Conservation (phyloP, 1,140 invertebrate genomes). For the Polypedilum pembai region DNA sequence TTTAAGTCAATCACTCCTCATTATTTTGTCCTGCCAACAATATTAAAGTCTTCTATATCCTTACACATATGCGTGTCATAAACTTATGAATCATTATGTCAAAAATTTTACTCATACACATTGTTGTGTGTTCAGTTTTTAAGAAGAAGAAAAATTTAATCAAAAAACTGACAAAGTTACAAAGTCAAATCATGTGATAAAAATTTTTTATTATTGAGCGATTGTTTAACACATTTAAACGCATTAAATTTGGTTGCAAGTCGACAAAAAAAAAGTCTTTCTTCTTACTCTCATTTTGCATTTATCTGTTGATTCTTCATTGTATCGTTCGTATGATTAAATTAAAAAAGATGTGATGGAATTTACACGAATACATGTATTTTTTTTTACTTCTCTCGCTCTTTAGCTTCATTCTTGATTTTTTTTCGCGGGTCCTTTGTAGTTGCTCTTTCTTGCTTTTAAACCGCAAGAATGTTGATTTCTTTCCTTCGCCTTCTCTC, state of each 20-base stretch:
- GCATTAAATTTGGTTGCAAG: background rate
- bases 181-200: background rate
- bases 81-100: too few species aligned
- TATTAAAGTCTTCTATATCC: too few species aligned
- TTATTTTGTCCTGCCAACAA: too few species aligned
- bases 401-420: background rate
- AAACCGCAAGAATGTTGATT: slow-evolving; percentile 10
- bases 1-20: too few species aligned
- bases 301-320: slow-evolving; percentile 4
- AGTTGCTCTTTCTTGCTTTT: background rate
- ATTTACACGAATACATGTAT: background rate
- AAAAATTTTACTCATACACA: too few species aligned
- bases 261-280: background rate
- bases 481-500: background rate
- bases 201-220: slow-evolving; percentile 1
- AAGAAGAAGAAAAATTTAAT: too few species aligned
- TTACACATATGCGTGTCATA: too few species aligned
- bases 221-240: background rate
- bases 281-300: slow-evolving; percentile 10
- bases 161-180: background rate
- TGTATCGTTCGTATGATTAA: slow-evolving; percentile 21
- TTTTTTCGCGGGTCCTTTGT: background rate
- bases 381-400: background rate
- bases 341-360: slow-evolving; percentile 25
- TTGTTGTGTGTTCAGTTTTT: too few species aligned